These are phyloP conservation scores for Orthosia incerta DNA, from an alignment of 2,888 invertebrate species.

Conservation along the genomic window DNA sequence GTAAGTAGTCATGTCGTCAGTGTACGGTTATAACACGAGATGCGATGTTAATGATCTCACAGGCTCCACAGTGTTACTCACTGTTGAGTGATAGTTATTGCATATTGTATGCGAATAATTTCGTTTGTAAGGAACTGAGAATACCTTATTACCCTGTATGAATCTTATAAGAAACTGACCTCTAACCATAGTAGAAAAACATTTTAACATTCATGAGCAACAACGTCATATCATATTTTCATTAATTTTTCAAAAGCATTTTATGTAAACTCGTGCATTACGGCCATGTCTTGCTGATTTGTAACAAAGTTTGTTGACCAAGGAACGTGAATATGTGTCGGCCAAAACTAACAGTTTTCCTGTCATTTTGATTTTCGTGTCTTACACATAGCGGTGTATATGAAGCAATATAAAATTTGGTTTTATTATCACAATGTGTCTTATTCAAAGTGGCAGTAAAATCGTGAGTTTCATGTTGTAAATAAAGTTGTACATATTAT, in stretches of 20 bases:
- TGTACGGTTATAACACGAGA: constrained; percentile 63
- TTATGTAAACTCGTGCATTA: constrained; percentile 52
- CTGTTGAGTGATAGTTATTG: constrained; percentile 58
- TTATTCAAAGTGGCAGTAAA: constrained; percentile 78
- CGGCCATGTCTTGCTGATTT: constrained; percentile 57
- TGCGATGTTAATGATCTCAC: constrained; percentile 67
- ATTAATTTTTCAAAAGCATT: constrained; percentile 54
- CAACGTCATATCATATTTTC: constrained; percentile 55
- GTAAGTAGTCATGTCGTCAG: constrained; percentile 66
- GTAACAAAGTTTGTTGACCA: constrained; percentile 55
- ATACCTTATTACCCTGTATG: constrained; percentile 51
- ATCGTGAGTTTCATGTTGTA: constrained; percentile 79
- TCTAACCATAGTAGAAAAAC: constrained; percentile 44
- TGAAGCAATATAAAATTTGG: constrained; percentile 72
- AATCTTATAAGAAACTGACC: constrained; percentile 51
- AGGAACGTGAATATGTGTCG: constrained; percentile 61
- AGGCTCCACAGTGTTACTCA: constrained; percentile 57
- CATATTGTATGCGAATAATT: constrained; percentile 52
- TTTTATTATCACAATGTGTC: constrained; percentile 66
- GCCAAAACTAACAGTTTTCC: constrained; percentile 66
- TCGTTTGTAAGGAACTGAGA: constrained; percentile 57
- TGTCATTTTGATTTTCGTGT: constrained; percentile 69
- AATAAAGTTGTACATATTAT: constrained; percentile 83
- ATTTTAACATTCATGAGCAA: constrained; percentile 43
- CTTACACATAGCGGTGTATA: constrained; percentile 65